Percentiles rank a stretch among this genome's conserved stretches.
These are phyloP conservation scores for Dascillus cervinus DNA, from an alignment of 2,888 invertebrate species.

Conservation along the genomic window DNA sequence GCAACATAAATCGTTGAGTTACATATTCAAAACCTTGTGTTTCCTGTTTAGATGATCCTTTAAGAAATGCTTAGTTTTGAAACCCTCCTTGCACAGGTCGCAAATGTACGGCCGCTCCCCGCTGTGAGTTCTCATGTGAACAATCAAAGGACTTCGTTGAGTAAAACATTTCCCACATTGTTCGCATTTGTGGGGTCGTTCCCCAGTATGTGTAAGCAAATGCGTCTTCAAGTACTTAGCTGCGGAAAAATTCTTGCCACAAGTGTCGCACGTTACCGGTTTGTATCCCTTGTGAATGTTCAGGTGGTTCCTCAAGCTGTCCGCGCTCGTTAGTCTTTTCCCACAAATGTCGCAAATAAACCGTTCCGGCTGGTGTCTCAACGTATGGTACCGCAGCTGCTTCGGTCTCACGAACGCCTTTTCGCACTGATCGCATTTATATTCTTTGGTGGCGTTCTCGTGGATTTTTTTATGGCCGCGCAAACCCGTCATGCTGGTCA, in stretches of 20 bases:
- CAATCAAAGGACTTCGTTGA: slow-evolving; percentile 44
- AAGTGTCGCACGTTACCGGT: neutral
- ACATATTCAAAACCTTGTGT: neutral
- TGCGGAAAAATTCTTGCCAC: slow-evolving; percentile 16
- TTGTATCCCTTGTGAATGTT: slow-evolving; percentile 23
- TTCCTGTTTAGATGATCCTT: slow-evolving; percentile 41
- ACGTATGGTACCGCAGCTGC: neutral
- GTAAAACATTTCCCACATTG: slow-evolving; percentile 26
- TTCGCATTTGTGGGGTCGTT: slow-evolving; percentile 9
- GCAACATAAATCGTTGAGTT: too few relatives aligned
- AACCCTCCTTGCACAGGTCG: slow-evolving; percentile 46
- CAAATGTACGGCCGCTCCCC: slow-evolving; percentile 49
- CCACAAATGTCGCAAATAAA: neutral
- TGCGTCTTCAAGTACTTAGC: slow-evolving; percentile 31
- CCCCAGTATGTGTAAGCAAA: slow-evolving; percentile 36
- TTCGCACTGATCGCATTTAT: slow-evolving; percentile 32
- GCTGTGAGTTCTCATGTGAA: slow-evolving; percentile 47
- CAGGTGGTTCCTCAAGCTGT: slow-evolving; percentile 31
- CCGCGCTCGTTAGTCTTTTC: slow-evolving; percentile 27
- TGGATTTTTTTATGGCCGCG: slow-evolving; percentile 2
- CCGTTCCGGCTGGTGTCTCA: neutral
- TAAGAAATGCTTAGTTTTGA: slow-evolving; percentile 45
- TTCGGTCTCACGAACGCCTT: slow-evolving; percentile 24
- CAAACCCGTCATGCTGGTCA: slow-evolving; percentile 18
- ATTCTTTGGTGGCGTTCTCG: slow-evolving; percentile 1